phyloP scores from a whole-genome alignment of 2,113 vertebrate species.

The Nestor notabilis region DNA sequence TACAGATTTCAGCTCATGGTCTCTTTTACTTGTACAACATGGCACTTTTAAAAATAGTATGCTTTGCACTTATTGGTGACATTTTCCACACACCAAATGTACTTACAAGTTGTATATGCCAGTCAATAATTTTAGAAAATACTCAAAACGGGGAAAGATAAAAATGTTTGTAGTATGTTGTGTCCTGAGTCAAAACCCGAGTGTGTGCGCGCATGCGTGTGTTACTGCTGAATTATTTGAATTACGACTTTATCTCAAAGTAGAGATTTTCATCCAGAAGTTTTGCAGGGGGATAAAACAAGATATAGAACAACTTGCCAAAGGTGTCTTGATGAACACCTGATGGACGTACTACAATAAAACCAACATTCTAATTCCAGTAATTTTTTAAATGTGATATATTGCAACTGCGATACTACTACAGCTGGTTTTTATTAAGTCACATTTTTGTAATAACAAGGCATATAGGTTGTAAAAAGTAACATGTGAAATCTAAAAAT shows the following conservation, averaged over 20 bases:
- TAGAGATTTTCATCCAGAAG: background rate
- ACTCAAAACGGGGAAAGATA: background rate
- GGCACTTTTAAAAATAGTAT: background rate
- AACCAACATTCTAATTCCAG: background rate
- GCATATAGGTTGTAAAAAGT: background rate
- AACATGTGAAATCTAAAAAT: background rate
- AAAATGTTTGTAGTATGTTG: background rate
- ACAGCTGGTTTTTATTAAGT: background rate
- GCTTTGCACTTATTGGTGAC: background rate
- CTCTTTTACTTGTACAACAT: background rate
- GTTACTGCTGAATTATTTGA: background rate
- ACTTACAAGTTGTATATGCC: background rate
- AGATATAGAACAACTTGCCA: background rate
- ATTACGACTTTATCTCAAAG: background rate
- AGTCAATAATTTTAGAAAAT: background rate
- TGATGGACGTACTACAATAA: background rate
- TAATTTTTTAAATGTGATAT: background rate
- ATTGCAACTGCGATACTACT: background rate
- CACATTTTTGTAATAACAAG: background rate
- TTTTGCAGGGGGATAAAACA: background rate
- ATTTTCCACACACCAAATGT: background rate
- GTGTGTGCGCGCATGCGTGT: fast-evolving
- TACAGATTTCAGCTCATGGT: background rate
- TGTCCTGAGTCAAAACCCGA: background rate
- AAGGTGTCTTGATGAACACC: background rate